Conservation (phyloP, 2,888 invertebrate species). For the Macrostomum cliftonense region DNA sequence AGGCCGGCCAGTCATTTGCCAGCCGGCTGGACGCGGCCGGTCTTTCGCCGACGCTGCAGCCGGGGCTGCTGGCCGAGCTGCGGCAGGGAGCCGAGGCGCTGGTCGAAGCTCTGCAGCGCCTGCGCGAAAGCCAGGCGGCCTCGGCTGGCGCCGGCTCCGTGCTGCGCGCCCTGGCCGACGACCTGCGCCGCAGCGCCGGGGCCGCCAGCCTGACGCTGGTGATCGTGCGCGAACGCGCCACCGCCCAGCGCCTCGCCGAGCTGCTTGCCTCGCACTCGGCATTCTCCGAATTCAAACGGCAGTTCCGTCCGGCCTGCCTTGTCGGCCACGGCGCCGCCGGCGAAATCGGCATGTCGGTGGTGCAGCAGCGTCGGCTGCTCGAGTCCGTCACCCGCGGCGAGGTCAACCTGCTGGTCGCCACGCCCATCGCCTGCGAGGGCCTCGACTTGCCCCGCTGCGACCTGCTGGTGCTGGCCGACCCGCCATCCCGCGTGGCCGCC, state of each 20-base stretch:
- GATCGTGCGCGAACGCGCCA: conserved; percentile 20
- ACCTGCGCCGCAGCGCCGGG: conserved; percentile 11
- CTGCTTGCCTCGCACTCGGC: conserved; percentile 13
- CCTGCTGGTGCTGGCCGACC: conserved; percentile 25
- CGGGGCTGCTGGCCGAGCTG: no score
- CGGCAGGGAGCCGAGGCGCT: conserved; percentile 1
- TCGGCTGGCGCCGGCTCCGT: neutral
- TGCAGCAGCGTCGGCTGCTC: conserved; percentile 20
- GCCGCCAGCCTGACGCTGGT: conserved; percentile 18
- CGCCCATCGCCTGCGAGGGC: conserved; percentile 29
- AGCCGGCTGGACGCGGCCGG: no score
- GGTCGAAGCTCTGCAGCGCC: conserved; percentile 11
- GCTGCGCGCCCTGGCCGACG: conserved; percentile 9
- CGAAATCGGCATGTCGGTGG: conserved; percentile 24
- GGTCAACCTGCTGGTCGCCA: conserved; percentile 23
- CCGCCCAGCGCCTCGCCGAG: conserved; percentile 27
- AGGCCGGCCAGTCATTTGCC: no score
- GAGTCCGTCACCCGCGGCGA: conserved; percentile 13
- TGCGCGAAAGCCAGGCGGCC: conserved; percentile 15
- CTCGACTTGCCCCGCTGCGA: conserved; percentile 26
- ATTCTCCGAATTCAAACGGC: conserved; percentile 24
- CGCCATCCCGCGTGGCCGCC: conserved; percentile 23
- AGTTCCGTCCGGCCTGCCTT: conserved; percentile 24
- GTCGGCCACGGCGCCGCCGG: conserved; percentile 23
- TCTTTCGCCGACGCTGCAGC: no score